These are phyloP conservation scores for Ammodytes marinus DNA, from an alignment of 2,113 vertebrate species.

Conservation along the genomic window DNA sequence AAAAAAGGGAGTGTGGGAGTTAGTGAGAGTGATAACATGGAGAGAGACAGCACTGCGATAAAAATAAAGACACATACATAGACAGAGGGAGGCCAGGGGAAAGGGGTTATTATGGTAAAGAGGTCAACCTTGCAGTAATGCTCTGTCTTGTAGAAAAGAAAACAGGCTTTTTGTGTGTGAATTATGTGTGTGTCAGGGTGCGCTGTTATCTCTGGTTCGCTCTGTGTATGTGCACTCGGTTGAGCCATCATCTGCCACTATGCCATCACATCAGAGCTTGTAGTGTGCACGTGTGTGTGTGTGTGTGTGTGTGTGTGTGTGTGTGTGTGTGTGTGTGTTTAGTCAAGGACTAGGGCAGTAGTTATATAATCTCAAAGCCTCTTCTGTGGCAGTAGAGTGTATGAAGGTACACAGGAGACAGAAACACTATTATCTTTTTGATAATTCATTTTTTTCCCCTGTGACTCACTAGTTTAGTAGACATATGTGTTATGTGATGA, in stretches of 20 bases:
- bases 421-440: background rate
- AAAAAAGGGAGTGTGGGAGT: conserved; percentile 3
- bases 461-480: conserved; percentile 8
- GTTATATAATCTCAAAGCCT: conserved; percentile 18
- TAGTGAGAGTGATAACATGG: background rate
- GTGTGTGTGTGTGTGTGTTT: conserved; percentile 1
- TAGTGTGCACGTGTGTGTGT: background rate
- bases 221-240: background rate
- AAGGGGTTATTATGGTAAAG: conserved; percentile 63
- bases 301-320: conserved; percentile 7
- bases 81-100: conserved; percentile 24
- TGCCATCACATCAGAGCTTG: background rate
- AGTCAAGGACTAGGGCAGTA: background rate
- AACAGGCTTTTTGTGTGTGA: conserved; percentile 43
- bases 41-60: background rate
- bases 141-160: conserved; percentile 58
- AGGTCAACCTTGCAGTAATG: conserved; percentile 70
- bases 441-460: background rate
- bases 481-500: background rate
- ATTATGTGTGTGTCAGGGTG: conserved; percentile 24
- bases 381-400: background rate
- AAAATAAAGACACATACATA: background rate
- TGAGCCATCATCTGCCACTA: conserved; percentile 10
- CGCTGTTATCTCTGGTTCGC: background rate
- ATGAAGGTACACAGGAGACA: conserved; percentile 5